Percentiles rank a stretch among this genome's conserved stretches.
phyloP scores from a whole-genome alignment of 2,797 vertebrate genomes.

The Amniataba percoides region DNA sequence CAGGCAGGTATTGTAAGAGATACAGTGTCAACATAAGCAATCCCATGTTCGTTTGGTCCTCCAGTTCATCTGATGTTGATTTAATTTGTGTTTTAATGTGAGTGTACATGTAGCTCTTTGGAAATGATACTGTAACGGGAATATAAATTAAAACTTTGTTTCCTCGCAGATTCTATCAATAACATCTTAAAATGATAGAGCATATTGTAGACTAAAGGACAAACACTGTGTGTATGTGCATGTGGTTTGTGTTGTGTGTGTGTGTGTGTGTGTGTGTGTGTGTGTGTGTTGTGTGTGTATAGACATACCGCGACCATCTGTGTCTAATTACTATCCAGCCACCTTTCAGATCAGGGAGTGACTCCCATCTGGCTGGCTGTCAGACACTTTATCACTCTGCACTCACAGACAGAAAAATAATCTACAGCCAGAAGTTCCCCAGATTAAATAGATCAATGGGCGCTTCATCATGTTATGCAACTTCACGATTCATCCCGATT shows the following conservation, averaged over 20 bases:
- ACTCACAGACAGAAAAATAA: constrained; percentile 30
- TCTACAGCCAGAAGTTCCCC: constrained; percentile 20
- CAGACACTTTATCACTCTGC: constrained; percentile 58
- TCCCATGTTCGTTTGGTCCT: too few relatives aligned
- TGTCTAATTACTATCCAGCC: constrained; percentile 64
- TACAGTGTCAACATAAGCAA: too few relatives aligned
- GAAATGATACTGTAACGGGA: background rate
- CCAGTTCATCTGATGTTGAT: too few relatives aligned
- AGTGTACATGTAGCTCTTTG: too few relatives aligned
- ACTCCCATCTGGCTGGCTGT: constrained; percentile 53
- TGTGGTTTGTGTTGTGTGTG: too few relatives aligned
- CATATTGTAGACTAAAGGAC: background rate
- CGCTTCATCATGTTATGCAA: constrained; percentile 38
- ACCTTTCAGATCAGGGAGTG: constrained; percentile 59
- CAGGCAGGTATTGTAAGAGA: too few relatives aligned
- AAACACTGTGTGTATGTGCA: background rate
- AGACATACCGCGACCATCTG: constrained; percentile 63
- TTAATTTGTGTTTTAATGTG: too few relatives aligned
- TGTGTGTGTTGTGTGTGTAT: constrained; percentile 19
- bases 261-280: too few relatives aligned
- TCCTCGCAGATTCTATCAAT: background rate
- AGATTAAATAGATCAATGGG: constrained; percentile 8
- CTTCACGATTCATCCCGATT: constrained; percentile 8
- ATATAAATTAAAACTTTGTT: background rate
- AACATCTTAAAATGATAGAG: background rate